Conservation (phyloP, 1,140 invertebrate species). For the Cryptotermes secundus region DNA sequence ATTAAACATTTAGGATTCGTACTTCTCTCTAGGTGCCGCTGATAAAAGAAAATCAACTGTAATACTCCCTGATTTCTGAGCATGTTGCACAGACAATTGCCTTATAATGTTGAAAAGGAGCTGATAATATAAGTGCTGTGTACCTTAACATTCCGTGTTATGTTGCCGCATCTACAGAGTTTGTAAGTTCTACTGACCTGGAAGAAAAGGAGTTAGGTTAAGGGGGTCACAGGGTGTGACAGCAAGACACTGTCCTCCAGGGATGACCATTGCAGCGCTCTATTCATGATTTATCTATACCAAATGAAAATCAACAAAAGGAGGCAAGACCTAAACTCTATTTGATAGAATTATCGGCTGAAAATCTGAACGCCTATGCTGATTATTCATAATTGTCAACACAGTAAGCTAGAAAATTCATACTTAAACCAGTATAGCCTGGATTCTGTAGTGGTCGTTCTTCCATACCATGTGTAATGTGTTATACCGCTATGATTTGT, state of each 20-base stretch:
- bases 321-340: too few species aligned
- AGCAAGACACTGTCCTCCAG: not conserved
- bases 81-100: not conserved
- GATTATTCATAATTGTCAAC: too few species aligned
- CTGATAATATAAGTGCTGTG: not conserved
- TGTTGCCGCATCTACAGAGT: not conserved
- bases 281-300: too few species aligned
- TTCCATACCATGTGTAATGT: too few species aligned
- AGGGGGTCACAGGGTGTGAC: not conserved
- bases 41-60: not conserved
- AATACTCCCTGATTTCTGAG: not conserved
- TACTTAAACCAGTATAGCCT: too few species aligned
- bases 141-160: not conserved
- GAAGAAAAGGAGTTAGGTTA: not conserved
- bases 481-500: too few species aligned
- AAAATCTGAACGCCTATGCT: too few species aligned
- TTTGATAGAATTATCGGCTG: too few species aligned
- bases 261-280: not conserved
- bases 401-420: too few species aligned
- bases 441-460: too few species aligned
- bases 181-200: conserved; percentile 12
- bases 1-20: not conserved
- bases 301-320: too few species aligned
- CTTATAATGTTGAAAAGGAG: not conserved
- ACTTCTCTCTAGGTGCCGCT: not conserved